Conservation (phyloP, 2,888 invertebrate species). For the Pherbina coryleti region DNA sequence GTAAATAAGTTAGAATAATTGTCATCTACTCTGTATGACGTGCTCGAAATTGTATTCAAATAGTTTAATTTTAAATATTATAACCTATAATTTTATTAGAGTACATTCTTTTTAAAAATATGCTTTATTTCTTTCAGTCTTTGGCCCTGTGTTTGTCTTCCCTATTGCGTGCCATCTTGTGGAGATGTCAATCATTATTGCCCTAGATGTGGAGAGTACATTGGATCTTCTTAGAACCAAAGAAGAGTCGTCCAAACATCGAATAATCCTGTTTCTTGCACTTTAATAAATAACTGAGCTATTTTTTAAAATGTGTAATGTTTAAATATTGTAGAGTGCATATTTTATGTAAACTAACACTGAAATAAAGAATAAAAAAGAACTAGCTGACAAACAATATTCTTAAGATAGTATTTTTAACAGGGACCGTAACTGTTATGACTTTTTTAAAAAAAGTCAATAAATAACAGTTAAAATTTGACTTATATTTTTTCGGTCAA, state of each 20-base stretch:
- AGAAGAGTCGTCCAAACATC: neutral
- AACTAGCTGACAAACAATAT: neutral
- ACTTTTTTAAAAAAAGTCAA: too few relatives aligned
- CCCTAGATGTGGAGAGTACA: constrained; percentile 68
- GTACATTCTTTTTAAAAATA: too few relatives aligned
- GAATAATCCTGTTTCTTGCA: neutral
- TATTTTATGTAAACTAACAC: neutral
- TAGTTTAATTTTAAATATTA: too few relatives aligned
- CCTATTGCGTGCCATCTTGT: constrained; percentile 70
- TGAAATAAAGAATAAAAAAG: neutral
- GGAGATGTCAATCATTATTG: constrained; percentile 70
- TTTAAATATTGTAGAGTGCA: neutral
- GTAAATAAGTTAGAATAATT: too few relatives aligned
- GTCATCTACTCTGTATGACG: too few relatives aligned
- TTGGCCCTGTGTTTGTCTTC: constrained; percentile 67
- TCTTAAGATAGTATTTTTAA: too few relatives aligned
- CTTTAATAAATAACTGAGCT: neutral
- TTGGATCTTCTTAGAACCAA: constrained; percentile 63
- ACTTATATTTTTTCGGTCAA: too few relatives aligned
- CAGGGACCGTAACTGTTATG: too few relatives aligned
- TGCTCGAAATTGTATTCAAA: too few relatives aligned
- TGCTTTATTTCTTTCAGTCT: neutral
- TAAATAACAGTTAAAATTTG: too few relatives aligned
- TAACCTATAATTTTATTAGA: too few relatives aligned
- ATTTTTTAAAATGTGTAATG: neutral